Evolutionary conservation across 1,140 invertebrate species (phyloP).

Genomic region (Eubasilissa regina): DNA sequence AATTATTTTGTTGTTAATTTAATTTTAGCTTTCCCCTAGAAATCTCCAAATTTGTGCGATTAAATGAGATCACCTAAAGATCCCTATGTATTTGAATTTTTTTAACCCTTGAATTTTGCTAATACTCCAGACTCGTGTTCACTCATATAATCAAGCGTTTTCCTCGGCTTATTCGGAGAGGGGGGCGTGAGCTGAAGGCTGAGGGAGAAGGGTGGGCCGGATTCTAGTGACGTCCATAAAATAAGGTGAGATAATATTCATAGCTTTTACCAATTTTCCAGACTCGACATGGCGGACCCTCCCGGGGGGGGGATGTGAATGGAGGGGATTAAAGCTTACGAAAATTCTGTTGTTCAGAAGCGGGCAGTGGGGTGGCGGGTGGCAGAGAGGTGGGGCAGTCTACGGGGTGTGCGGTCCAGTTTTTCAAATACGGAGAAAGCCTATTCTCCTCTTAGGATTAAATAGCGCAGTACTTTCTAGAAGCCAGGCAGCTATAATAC

Average conservation of each 20-base stretch:
- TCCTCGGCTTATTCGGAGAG: slow-evolving; percentile 22
- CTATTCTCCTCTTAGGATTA: too few relatives aligned
- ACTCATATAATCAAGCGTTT: slow-evolving; percentile 40
- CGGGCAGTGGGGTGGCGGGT: neutral
- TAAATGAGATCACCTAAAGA: too few relatives aligned
- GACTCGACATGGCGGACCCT: slow-evolving; percentile 29
- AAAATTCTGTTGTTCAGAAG: slow-evolving; percentile 46
- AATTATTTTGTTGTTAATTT: too few relatives aligned
- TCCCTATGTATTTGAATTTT: neutral
- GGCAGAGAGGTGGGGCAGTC: neutral
- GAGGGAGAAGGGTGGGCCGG: slow-evolving; percentile 36
- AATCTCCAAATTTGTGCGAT: too few relatives aligned
- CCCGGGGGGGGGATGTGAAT: slow-evolving; percentile 37
- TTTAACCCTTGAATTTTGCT: slow-evolving; percentile 27
- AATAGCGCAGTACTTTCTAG: too few relatives aligned
- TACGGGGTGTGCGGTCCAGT: too few relatives aligned
- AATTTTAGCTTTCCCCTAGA: too few relatives aligned
- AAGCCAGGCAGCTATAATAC: too few relatives aligned
- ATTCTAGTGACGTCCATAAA: slow-evolving; percentile 58
- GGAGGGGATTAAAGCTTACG: slow-evolving; percentile 43
- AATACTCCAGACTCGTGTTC: slow-evolving; percentile 28
- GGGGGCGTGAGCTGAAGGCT: slow-evolving; percentile 1
- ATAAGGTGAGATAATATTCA: slow-evolving; percentile 61
- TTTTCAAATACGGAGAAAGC: too few relatives aligned
- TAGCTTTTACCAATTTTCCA: slow-evolving; percentile 55